Evolutionary conservation across 2,113 vertebrate species (phyloP).

Genomic region (Balaenoptera acutorostrata): DNA sequence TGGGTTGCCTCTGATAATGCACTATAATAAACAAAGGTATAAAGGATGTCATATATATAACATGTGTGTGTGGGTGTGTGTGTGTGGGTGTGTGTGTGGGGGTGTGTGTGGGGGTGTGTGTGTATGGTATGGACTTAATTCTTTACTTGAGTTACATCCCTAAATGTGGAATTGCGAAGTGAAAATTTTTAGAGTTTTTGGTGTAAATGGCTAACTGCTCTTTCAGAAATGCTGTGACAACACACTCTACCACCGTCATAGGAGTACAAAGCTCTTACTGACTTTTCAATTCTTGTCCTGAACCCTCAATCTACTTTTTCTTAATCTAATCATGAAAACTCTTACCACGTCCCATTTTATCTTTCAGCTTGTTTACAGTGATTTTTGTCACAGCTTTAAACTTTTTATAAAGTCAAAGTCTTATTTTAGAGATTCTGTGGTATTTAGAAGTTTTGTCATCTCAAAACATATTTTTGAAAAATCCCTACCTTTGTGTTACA

Average conservation of each 20-base stretch:
- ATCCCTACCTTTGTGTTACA: background rate
- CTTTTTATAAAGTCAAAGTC: background rate
- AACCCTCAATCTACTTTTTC: background rate
- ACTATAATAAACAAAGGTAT: background rate
- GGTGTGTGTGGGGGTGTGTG: fast-evolving
- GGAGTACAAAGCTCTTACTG: background rate
- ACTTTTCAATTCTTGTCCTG: background rate
- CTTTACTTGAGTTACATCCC: background rate
- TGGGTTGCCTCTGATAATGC: background rate
- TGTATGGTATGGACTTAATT: background rate
- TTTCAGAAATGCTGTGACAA: background rate
- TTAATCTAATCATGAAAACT: background rate
- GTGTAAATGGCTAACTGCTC: fast-evolving
- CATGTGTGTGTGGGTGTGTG: fast-evolving
- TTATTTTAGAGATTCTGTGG: background rate
- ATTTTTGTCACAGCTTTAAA: background rate
- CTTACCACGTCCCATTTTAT: background rate
- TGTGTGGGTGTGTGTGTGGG: fast-evolving
- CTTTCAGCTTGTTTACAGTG: background rate
- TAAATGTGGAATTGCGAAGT: background rate
- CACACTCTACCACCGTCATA: fast-evolving
- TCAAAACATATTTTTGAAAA: background rate
- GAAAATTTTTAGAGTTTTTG: background rate
- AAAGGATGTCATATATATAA: background rate
- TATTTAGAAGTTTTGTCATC: background rate